Evolutionary conservation across 2,888 invertebrate genomes (phyloP), one percentile per base, ranked within the genome.

Genomic region (Clunio marinus): DNA sequence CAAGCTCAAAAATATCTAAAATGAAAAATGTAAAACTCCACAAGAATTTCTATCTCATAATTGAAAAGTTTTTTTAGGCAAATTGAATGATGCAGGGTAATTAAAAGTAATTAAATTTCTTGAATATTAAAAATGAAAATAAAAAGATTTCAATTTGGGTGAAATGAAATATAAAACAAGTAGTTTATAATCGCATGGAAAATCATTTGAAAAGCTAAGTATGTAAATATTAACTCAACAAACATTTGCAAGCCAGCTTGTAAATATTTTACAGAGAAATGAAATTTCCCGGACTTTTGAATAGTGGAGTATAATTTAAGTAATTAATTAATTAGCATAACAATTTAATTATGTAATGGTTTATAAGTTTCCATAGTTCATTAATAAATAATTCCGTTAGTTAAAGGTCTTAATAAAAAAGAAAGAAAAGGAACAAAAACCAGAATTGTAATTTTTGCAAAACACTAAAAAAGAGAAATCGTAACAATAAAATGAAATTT

Each of bases 381-480:
- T 66, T 55, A 66, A 37, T 24, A 45, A 63, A 8, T 24, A 63
- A 41, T 20, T 45, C 27, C 45, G 46, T 55, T 66, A 66, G 55
- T 66, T 66, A 51, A 66, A 55, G 20, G 59, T 28, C n/a, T 22
- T n/a, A 22, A 24, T 41, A 65, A 46, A n/a, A n/a, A n/a, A n/a
- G n/a, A n/a, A n/a, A n/a, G n/a, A n/a, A n/a, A n/a, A n/a, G n/a
- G n/a, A n/a, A n/a, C n/a, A n/a, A n/a, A n/a, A n/a, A n/a, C n/a
- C n/a, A n/a, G 24, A n/a, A 66, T 66, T 66, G 66, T 66, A 66
- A 66, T 66, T 66, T 66, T 66, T 46, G 46, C 46, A 46, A 51
- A 66, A 55, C 24, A 25, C 32, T n/a, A 46, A 46, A 28, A 66
- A 66, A 66, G 24, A 24, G 35, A 66, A 66, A 66, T 66, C 57